A percentile compares a stretch with the other conserved stretches of the same genome.
These are phyloP conservation scores for Noctua janthina DNA, from an alignment of 2,888 invertebrate genomes.

Conservation along the genomic window DNA sequence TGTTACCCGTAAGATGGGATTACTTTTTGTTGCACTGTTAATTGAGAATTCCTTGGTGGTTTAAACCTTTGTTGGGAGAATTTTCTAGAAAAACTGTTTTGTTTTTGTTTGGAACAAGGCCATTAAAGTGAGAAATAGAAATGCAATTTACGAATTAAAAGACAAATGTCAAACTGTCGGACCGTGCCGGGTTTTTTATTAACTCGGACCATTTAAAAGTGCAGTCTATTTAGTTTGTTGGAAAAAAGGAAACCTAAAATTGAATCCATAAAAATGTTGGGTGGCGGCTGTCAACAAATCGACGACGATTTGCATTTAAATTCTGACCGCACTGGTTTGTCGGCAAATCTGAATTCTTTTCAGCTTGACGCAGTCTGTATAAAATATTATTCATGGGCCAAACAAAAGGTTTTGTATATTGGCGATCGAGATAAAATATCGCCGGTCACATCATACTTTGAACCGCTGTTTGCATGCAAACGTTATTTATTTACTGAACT, in stretches of 20 bases:
- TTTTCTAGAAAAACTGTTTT: constrained; percentile 1
- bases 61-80: background rate
- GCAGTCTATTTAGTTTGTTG: constrained; percentile 22
- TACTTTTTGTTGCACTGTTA: constrained; percentile 37
- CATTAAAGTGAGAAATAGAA: background rate
- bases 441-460: constrained; percentile 45
- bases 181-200: constrained; percentile 6
- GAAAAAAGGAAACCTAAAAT: constrained; percentile 32
- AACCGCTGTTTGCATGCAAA: constrained; percentile 47
- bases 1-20: constrained; percentile 42
- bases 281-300: constrained; percentile 51
- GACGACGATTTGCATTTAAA: constrained; percentile 56
- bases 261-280: constrained; percentile 38
- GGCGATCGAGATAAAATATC: constrained; percentile 62
- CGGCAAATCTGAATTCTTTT: constrained; percentile 55
- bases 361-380: constrained; percentile 38
- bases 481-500: constrained; percentile 53
- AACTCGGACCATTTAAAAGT: constrained; percentile 9
- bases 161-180: background rate
- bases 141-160: background rate
- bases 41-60: constrained; percentile 31
- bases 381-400: constrained; percentile 58
- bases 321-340: constrained; percentile 47
- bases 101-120: background rate
- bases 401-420: constrained; percentile 60